phyloP scores from a whole-genome alignment of 37 sponge, comb jelly and placozoan species.

The Spongia lamella region DNA sequence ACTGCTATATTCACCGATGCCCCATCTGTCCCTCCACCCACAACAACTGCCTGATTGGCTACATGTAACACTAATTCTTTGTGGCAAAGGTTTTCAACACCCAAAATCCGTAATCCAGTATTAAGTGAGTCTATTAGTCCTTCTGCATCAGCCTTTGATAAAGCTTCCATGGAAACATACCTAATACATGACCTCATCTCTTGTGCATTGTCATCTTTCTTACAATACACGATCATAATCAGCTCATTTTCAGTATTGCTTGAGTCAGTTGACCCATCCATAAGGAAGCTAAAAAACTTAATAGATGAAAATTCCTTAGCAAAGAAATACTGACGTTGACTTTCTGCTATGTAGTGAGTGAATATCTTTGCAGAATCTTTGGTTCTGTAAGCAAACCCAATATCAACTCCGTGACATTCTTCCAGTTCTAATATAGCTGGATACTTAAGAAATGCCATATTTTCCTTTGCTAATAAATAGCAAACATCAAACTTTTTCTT shows the following conservation, averaged over 20 bases:
- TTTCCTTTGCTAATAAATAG: slow-evolving; percentile 30
- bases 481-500: slow-evolving; percentile 42
- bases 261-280: slow-evolving; percentile 11
- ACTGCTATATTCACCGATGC: slow-evolving; percentile 53
- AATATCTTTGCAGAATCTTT: background rate
- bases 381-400: slow-evolving; percentile 47
- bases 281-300: background rate
- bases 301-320: background rate
- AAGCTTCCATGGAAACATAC: background rate
- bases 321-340: background rate
- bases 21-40: slow-evolving; percentile 65
- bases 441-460: slow-evolving; percentile 48
- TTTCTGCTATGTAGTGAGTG: background rate
- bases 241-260: background rate
- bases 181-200: background rate
- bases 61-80: slow-evolving; percentile 1
- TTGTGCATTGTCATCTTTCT: background rate
- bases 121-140: slow-evolving; percentile 48
- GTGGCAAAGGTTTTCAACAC: slow-evolving; percentile 37
- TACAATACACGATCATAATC: background rate
- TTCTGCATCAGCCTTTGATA: slow-evolving; percentile 35
- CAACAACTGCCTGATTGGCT: slow-evolving; percentile 3
- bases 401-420: slow-evolving; percentile 54
- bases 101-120: slow-evolving; percentile 30
- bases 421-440: slow-evolving; percentile 36